phyloP scores from a whole-genome alignment of 2,797 vertebrate genomes.

The Propithecus perrieri region DNA sequence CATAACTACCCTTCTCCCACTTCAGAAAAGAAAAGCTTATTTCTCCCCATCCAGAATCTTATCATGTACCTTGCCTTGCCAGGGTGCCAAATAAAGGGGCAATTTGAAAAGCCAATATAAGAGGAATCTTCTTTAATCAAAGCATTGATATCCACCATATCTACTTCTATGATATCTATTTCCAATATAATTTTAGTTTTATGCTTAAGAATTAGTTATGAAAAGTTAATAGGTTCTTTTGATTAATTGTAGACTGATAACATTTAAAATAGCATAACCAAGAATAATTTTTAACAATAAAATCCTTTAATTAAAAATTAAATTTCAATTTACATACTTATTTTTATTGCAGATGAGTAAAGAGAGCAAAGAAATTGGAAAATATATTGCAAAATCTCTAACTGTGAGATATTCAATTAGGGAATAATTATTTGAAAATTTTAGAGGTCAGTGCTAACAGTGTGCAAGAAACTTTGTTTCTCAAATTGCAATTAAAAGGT shows the following conservation, averaged over 20 bases:
- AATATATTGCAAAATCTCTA: background rate
- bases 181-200: background rate
- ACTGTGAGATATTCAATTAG: background rate
- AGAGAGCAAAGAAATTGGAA: background rate
- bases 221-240: background rate
- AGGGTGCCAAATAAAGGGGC: background rate
- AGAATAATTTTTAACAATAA: conserved; percentile 1
- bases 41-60: background rate
- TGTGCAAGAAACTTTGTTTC: background rate
- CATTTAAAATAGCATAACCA: background rate
- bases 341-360: background rate
- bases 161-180: background rate
- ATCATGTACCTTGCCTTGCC: background rate
- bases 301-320: background rate
- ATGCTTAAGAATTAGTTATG: background rate
- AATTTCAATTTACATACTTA: background rate
- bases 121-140: background rate
- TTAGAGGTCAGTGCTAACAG: background rate
- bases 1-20: background rate
- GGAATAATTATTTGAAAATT: background rate
- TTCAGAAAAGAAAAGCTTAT: background rate
- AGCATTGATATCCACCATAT: background rate
- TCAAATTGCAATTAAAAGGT: background rate
- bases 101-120: background rate
- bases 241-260: background rate